Evolutionary conservation across 2,797 vertebrate genomes (phyloP).

Genomic region (Pitangus sulphuratus): DNA sequence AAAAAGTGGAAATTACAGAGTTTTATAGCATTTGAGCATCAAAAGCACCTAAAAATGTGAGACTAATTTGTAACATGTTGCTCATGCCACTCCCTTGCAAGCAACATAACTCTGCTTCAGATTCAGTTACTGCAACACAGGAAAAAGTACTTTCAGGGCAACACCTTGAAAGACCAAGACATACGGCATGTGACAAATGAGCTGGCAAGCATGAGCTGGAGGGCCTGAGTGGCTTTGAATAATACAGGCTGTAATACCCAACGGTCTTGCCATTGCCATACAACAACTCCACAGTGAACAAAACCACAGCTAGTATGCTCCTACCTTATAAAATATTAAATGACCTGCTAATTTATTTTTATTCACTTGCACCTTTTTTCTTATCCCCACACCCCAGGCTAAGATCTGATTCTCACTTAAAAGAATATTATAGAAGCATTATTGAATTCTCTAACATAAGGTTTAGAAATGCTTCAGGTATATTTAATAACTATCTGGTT

Average conservation of each 20-base stretch:
- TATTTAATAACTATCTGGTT: constrained; percentile 14
- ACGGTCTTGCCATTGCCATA: background rate
- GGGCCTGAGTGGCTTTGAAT: background rate
- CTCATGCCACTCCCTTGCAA: background rate
- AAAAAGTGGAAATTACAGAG: background rate
- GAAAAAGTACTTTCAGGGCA: background rate
- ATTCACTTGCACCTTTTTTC: background rate
- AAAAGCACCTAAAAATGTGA: background rate
- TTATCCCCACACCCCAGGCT: fast-evolving
- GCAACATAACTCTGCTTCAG: background rate
- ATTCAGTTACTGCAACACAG: background rate
- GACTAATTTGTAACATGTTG: background rate
- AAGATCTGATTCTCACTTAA: background rate
- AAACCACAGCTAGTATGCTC: background rate
- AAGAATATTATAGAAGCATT: constrained; percentile 13
- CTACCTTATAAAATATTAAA: background rate
- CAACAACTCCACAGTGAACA: background rate
- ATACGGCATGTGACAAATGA: background rate
- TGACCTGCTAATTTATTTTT: background rate
- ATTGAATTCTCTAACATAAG: background rate
- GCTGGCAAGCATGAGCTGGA: background rate
- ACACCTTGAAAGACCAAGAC: background rate
- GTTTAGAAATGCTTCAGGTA: background rate
- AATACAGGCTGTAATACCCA: background rate
- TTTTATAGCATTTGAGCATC: background rate